Percentiles rank a stretch among this genome's conserved stretches.
Evolutionary conservation across 2,113 vertebrate species (phyloP).

Genomic region (Ammodramus savannarum): DNA sequence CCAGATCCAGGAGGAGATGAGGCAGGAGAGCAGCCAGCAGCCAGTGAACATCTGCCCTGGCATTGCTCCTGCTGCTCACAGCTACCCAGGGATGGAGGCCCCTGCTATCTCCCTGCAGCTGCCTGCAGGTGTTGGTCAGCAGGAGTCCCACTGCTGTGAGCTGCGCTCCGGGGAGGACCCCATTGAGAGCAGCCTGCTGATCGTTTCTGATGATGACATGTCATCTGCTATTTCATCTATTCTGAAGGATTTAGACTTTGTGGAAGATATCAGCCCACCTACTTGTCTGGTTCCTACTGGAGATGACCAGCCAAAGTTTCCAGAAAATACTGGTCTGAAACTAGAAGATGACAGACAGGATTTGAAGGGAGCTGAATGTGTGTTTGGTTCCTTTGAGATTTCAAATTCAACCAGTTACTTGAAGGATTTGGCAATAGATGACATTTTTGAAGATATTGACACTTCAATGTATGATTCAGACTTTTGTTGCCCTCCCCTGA

Average conservation of each 20-base stretch:
- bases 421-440: constrained; percentile 83
- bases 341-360: constrained; percentile 60
- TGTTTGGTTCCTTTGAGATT: constrained; percentile 75
- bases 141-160: constrained; percentile 55
- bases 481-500: constrained; percentile 71
- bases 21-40: constrained; percentile 60
- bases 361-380: constrained; percentile 65
- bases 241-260: constrained; percentile 72
- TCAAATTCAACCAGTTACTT: constrained; percentile 83
- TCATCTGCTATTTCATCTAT: constrained; percentile 72
- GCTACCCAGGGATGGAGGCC: constrained; percentile 57
- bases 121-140: constrained; percentile 58
- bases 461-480: constrained; percentile 89
- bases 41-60: constrained; percentile 45
- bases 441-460: constrained; percentile 88
- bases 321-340: constrained; percentile 42
- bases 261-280: constrained; percentile 67
- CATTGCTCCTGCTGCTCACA: constrained; percentile 10
- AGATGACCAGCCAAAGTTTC: constrained; percentile 59
- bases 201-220: constrained; percentile 73
- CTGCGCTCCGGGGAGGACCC: constrained; percentile 33
- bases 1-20: constrained; percentile 84
- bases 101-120: constrained; percentile 54
- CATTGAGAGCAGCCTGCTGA: constrained; percentile 60
- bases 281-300: constrained; percentile 69